Evolutionary conservation across 2,888 invertebrate species (phyloP).

Genomic region (Coecobrya sp.): DNA sequence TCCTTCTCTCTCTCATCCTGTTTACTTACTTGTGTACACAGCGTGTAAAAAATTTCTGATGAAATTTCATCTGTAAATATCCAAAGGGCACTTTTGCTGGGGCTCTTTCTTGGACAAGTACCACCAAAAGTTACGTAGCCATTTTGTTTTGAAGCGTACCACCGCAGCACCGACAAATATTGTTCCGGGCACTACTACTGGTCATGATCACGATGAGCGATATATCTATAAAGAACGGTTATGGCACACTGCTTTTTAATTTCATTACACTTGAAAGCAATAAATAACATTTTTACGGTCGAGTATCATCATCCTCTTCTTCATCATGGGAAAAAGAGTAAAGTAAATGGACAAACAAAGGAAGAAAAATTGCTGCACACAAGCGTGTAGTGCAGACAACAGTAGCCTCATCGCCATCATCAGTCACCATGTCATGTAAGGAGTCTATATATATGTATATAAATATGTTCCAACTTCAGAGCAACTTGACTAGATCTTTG

Average conservation of each 20-base stretch:
- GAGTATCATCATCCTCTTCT: neutral
- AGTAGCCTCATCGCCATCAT: neutral
- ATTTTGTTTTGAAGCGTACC: neutral
- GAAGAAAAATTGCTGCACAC: neutral
- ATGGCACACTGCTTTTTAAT: neutral
- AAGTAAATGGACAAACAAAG: neutral
- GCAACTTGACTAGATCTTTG: no score
- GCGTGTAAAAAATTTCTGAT: constrained; percentile 2
- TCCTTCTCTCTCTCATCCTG: neutral
- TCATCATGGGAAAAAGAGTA: neutral
- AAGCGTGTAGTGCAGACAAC: no score
- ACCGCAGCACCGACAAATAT: neutral
- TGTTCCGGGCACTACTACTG: neutral
- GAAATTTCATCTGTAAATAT: constrained; percentile 43
- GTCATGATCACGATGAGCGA: neutral
- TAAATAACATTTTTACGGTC: constrained; percentile 2
- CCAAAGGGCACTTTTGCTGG: constrained; percentile 23
- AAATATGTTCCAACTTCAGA: no score
- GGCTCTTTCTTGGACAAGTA: neutral
- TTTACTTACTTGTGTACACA: neutral
- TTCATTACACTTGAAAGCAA: neutral
- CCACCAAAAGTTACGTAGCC: neutral
- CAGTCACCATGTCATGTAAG: neutral
- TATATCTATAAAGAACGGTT: neutral
- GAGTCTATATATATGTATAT: no score